These are phyloP conservation scores for Rugalucina vietnamica DNA, from an alignment of 2,888 invertebrate genomes.

Conservation along the genomic window DNA sequence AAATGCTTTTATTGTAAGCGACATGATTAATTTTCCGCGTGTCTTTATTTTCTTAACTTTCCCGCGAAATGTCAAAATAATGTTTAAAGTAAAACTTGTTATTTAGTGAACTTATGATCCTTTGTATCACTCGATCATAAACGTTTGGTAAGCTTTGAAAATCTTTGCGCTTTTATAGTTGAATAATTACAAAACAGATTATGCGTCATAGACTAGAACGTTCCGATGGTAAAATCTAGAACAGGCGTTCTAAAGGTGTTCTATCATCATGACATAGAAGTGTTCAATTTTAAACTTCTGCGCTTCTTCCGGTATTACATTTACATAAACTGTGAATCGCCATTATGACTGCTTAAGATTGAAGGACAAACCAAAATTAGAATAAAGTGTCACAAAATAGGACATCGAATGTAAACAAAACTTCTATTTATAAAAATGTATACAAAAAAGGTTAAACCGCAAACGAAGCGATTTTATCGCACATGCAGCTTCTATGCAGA, in stretches of 20 bases:
- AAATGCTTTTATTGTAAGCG: constrained; percentile 80
- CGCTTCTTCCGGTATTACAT: constrained; percentile 43
- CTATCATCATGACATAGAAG: constrained; percentile 37
- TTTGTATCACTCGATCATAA: background rate
- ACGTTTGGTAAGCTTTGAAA: background rate
- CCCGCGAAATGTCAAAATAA: constrained; percentile 5
- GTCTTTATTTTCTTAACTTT: background rate
- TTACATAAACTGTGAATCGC: background rate
- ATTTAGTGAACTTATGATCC: background rate
- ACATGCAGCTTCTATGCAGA: no score
- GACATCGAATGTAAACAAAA: background rate
- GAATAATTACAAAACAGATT: background rate
- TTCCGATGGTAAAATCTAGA: background rate
- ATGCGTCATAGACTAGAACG: constrained; percentile 13
- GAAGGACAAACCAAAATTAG: no score
- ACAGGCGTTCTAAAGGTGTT: background rate
- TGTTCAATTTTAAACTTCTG: constrained; percentile 40
- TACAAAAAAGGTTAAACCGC: no score
- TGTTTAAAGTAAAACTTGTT: no score
- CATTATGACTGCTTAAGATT: background rate
- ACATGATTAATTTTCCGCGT: constrained; percentile 67
- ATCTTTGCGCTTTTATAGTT: background rate
- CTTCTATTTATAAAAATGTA: no score
- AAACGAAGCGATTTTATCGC: no score
- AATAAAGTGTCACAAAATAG: background rate